A percentile compares a stretch with the other conserved stretches of the same genome.
These are phyloP conservation scores for Cavia aperea DNA, from an alignment of 2,113 vertebrate species.

Conservation along the genomic window DNA sequence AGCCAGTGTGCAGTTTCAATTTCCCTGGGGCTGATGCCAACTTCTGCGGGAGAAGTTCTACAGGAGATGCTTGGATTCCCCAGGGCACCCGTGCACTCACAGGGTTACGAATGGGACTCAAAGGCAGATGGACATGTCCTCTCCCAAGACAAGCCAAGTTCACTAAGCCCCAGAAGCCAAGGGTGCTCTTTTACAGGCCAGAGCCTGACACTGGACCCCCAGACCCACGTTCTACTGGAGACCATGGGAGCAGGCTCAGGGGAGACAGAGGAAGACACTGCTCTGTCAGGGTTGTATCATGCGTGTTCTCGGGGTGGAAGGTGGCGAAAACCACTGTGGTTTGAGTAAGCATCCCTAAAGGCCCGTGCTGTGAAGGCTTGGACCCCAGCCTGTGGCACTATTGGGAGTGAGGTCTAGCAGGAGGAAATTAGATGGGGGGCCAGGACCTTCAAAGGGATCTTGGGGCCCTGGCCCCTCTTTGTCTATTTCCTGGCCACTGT, in stretches of 20 bases:
- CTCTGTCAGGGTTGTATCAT: background rate
- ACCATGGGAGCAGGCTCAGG: background rate
- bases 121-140: background rate
- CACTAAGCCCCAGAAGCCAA: background rate
- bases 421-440: background rate
- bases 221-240: background rate
- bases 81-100: background rate
- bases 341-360: background rate
- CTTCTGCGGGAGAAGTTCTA: background rate
- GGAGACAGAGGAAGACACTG: rapidly evolving
- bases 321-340: background rate
- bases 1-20: background rate
- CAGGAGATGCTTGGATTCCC: background rate
- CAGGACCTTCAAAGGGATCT: background rate
- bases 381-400: background rate
- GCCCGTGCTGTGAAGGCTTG: background rate
- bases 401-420: background rate
- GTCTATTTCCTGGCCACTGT: background rate
- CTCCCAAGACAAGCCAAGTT: background rate
- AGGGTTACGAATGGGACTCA: background rate
- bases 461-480: background rate
- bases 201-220: background rate
- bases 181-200: background rate
- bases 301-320: rapidly evolving
- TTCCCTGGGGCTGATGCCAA: background rate